Base-by-base conservation (phyloP, 2,113 vertebrate species). In the Trogon melanurus region DNA sequence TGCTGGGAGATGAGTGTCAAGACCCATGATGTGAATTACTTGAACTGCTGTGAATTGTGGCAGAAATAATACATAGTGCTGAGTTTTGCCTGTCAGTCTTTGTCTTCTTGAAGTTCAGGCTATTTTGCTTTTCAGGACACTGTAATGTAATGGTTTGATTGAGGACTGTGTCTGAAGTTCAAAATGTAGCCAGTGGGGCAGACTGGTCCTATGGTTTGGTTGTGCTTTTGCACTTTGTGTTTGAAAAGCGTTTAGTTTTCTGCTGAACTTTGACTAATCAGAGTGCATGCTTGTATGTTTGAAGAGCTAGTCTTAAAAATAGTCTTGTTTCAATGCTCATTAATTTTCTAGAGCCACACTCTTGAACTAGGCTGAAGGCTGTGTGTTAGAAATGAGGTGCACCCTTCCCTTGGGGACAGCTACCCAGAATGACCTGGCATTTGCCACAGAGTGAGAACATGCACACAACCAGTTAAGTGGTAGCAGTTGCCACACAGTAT, bases 341-440 rank as follows among this genome's bases (percentile, higher is more conserved):
- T 75, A 44, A 29, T 69, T 83, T 65, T 88, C 64, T 64, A 38
- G 50, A 76, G 79, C 41, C 16, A n/a, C 3, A 5, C 34, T 86
- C 76, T 41, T 50, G 23, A 57, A 8, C 8, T 21, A 60, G 67
- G 17, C 44, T 72, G 45, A 73, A 71, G 44, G 29, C 65, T 2
- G 3, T 0, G 0, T 47, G 32, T 11, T 75, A 29, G 76, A 65
- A 73, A 50, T 53, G 32, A 54, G 76, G 41, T 6, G 19, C 11
- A 18, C 32, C 22, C 44, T 79, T 18, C 34, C 17, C 50, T 20
- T 70, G 56, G 60, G 72, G 32, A 65, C 10, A 36, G 32, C 67
- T 65, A 30, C 38, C 34, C 0, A 0, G 13, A 58, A 29, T 81
- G 29, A 90, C 41, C 41, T 41, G 66, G 6, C 0, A 0, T 41